Evolutionary conservation across 1,140 invertebrate species (phyloP), one percentile per base, ranked within the genome.

Genomic region (Centruroides sculpturatus): DNA sequence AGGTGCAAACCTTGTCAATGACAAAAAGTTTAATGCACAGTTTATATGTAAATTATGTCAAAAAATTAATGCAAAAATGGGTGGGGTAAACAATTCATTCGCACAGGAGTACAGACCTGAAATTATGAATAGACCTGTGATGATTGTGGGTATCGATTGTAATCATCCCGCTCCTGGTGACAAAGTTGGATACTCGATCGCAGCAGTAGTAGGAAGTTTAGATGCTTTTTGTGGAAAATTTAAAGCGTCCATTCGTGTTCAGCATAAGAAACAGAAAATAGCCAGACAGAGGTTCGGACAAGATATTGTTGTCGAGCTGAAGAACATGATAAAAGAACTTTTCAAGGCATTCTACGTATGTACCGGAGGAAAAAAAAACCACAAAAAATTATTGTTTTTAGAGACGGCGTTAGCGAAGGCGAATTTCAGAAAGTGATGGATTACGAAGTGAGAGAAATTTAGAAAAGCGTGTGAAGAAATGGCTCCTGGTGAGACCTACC

Each of bases 111-210:
- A 60, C 52, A 55, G 47, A 71, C 73, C 50, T 2, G 5, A 50
- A 54, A 56, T 79, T 64, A 62, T 82, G 6, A 47, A 64, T 0
- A 55, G 34, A 47, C 77, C 79, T 4, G 72, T 76, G 0, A 86
- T 92, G 76, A 79, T 87, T 12, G 75, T 92, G 47, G 89, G 91
- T 1, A 89, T 89, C 34, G 91, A 94, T 47, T 89, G 92, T 1
- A 90, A 87, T 1, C 89, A 93, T 79, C 88, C 89, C 75, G 70
- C 69, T 46, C 65, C 71, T 11, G 85, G 85, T 0, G 85, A 86
- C 69, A 78, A 80, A 34, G 67, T 51, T 0, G 82, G 83, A 35
- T 88, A 89, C 0, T 92, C 89, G 56, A 84, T 93, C 46, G 89
- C 89, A 23, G 90, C 89, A 1, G 80, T 82, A 23, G 68, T 69